Evolutionary conservation across 2,888 invertebrate species (phyloP), one percentile per base, ranked within the genome.

Genomic region (Bursaphelenchus okinawaensis): DNA sequence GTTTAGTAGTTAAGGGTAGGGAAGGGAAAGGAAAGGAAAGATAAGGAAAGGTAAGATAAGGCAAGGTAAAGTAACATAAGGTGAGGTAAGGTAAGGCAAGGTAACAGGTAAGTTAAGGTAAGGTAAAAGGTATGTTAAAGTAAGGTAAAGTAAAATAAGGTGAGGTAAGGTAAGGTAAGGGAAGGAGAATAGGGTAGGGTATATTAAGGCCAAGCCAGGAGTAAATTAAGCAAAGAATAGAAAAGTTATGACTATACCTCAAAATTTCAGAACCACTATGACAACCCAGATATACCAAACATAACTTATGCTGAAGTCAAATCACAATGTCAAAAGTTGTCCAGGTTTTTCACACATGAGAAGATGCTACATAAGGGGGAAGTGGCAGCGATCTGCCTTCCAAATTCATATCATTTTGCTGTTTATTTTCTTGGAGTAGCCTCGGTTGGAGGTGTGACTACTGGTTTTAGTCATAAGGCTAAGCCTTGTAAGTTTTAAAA

Each of bases 291-390:
- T 8, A 4, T 59, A 40, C 60, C 60, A 6, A 59, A 40, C 52
- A 50, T 59, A n/a, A 59, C 60, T 4, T 59, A 24, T 50, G 19
- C 31, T 4, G 55, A 59, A 27, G 24, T 59, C 4, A 8, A 40
- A n/a, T 8, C 29, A 22, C 24, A 20, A 27, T 51, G 50, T 22
- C 24, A 23, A 12, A 40, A 50, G 20, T 40, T 59, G 9, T 31
- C 60, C 1, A 19, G 28, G 4, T 59, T 59, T 50, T 20, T 59
- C 19, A 6, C 31, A 2, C 12, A 20, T 22, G 52, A 59, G n/a
- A n/a, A 20, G 8, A 19, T 59, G 2, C 50, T 63, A 8, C 55
- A 29, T 12, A 72, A 73, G 59, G 75, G 74, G 8, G 71, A 75
- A n/a, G 69, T 74, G 1, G 28, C 68, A 0, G 50, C 66, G 9